Percentiles rank a stretch among this genome's conserved stretches.
Conservation (phyloP, 1,140 invertebrate species). For the Gonatopus flavifemur region DNA sequence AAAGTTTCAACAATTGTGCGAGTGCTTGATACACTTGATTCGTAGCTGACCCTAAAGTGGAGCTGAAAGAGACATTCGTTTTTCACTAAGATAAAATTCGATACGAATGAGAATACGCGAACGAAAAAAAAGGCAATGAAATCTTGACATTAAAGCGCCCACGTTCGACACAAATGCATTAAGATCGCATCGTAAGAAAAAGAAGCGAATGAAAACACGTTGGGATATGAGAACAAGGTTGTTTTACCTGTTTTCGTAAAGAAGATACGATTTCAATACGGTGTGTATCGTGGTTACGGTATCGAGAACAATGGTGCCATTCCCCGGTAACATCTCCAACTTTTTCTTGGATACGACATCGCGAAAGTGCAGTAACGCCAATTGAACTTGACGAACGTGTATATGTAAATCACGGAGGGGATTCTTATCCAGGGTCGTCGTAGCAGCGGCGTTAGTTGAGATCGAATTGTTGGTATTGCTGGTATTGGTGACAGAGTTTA, state of each 20-base stretch:
- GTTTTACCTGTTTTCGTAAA: slow-evolving; percentile 72
- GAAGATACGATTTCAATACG: slow-evolving; percentile 66
- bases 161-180: too few relatives aligned
- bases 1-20: slow-evolving; percentile 83
- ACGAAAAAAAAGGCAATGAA: too few relatives aligned
- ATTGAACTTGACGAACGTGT: slow-evolving; percentile 65
- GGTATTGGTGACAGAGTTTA: background rate
- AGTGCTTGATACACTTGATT: slow-evolving; percentile 85
- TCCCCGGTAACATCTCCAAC: slow-evolving; percentile 88
- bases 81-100: background rate
- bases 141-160: too few relatives aligned
- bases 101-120: too few relatives aligned
- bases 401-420: slow-evolving; percentile 54
- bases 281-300: slow-evolving; percentile 87
- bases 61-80: slow-evolving; percentile 49
- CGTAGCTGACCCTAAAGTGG: slow-evolving; percentile 72
- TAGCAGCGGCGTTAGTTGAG: slow-evolving; percentile 1
- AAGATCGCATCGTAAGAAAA: slow-evolving; percentile 1
- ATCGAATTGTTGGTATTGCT: background rate
- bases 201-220: background rate
- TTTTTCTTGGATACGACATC: slow-evolving; percentile 91
- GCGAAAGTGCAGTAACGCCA: slow-evolving; percentile 82
- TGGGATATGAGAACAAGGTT: slow-evolving; percentile 1
- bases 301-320: slow-evolving; percentile 89
- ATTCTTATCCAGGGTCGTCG: slow-evolving; percentile 47